Percentiles rank a stretch among this genome's conserved stretches.
These are phyloP conservation scores for Uloborus diversus DNA, from an alignment of 1,140 invertebrate species.

Conservation along the genomic window DNA sequence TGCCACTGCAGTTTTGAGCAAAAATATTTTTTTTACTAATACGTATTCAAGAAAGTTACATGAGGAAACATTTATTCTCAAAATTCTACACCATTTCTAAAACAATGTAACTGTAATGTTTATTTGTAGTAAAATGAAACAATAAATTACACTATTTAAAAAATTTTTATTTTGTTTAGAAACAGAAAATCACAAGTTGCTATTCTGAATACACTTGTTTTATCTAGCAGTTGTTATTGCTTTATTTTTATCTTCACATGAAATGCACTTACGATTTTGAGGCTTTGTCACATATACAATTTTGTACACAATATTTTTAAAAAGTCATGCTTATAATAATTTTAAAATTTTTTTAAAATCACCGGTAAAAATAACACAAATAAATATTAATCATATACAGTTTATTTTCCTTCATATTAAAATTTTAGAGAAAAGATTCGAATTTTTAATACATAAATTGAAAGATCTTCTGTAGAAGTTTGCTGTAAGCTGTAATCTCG, in stretches of 20 bases:
- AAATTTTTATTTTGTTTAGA: slow-evolving; percentile 5
- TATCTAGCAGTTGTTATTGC: slow-evolving; percentile 14
- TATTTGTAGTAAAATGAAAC: too few species aligned
- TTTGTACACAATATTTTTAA: neutral
- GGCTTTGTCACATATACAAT: neutral
- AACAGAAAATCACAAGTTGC: slow-evolving; percentile 25
- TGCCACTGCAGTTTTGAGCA: too few species aligned
- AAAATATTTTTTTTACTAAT: too few species aligned
- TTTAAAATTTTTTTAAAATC: neutral
- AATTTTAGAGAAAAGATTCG: neutral
- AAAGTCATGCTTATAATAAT: neutral
- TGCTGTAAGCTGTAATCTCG: too few species aligned
- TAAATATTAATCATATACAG: neutral
- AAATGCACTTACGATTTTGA: neutral
- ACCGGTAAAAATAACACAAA: slow-evolving; percentile 17
- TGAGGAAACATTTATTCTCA: too few species aligned
- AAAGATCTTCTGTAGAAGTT: too few species aligned
- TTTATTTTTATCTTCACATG: neutral
- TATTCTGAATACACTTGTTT: slow-evolving; percentile 8
- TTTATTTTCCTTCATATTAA: neutral
- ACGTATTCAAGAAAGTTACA: too few species aligned
- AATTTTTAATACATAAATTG: too few species aligned
- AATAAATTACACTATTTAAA: slow-evolving; percentile 14
- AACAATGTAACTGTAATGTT: too few species aligned
- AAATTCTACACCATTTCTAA: too few species aligned